phyloP scores from a whole-genome alignment of 2,888 invertebrate genomes.

The Drosophila nr. perissopoda region DNA sequence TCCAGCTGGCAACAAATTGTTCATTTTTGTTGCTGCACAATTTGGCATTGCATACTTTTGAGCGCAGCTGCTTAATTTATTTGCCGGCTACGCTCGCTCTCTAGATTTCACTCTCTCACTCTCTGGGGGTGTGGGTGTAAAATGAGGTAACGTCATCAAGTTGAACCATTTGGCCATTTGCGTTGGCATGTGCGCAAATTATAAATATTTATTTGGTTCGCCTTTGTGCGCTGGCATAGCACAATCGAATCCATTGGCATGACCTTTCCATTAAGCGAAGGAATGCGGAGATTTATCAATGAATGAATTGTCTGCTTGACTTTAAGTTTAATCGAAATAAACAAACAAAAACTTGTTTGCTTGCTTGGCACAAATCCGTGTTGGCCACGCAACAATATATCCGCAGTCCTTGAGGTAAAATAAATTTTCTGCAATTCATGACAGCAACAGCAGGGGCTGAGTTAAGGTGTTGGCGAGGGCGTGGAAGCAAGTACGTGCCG shows the following conservation, averaged over 20 bases:
- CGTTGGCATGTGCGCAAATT: slow-evolving; percentile 66
- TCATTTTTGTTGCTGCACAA: slow-evolving; percentile 1
- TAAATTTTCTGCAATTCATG: slow-evolving; percentile 75
- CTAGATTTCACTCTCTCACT: slow-evolving; percentile 6
- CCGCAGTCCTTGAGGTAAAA: slow-evolving; percentile 71
- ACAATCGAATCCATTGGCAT: slow-evolving; percentile 30
- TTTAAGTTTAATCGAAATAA: slow-evolving; percentile 65
- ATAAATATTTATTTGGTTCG: slow-evolving; percentile 70
- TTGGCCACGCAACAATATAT: slow-evolving; percentile 41
- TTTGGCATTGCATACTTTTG: slow-evolving; percentile 59
- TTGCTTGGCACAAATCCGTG: slow-evolving; percentile 54
- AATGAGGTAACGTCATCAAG: slow-evolving; percentile 63
- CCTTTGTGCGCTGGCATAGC: slow-evolving; percentile 53
- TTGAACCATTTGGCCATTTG: slow-evolving; percentile 53
- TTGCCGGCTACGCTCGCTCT: slow-evolving; percentile 20
- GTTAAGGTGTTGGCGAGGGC: slow-evolving; percentile 37
- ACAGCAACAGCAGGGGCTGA: slow-evolving; percentile 48
- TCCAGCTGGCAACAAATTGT: slow-evolving; percentile 23
- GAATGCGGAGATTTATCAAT: slow-evolving; percentile 67
- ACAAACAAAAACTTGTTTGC: slow-evolving; percentile 60
- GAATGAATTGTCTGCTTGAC: slow-evolving; percentile 47
- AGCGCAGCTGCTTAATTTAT: slow-evolving; percentile 28
- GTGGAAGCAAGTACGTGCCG: slow-evolving; percentile 62
- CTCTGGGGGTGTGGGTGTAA: slow-evolving; percentile 23
- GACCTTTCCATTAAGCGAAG: slow-evolving; percentile 44